Evolutionary conservation across 2,797 vertebrate genomes (phyloP).

Genomic region (Myripristis jacobus): DNA sequence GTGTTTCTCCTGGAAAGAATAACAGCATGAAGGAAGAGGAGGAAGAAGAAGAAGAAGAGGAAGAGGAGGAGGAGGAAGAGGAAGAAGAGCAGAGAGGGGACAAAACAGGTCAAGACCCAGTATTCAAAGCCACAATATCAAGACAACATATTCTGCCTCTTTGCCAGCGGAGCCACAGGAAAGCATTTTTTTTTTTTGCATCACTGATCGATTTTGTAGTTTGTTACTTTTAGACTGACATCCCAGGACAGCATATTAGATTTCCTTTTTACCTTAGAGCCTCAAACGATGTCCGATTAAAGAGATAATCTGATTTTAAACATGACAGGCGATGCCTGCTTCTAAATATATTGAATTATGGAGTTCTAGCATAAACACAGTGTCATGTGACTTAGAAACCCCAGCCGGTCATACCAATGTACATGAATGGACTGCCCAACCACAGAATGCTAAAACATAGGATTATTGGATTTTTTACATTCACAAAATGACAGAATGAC

Average conservation of each 20-base stretch:
- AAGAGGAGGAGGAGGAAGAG: no score
- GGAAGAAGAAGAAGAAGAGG: no score
- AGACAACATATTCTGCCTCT: background rate
- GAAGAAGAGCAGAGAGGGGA: no score
- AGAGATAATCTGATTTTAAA: constrained; percentile 6
- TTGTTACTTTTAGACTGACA: background rate
- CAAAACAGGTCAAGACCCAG: no score
- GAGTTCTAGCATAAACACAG: background rate
- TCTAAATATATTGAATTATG: background rate
- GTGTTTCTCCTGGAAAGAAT: no score
- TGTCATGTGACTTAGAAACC: background rate
- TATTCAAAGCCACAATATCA: no score
- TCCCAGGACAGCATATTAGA: background rate
- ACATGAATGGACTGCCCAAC: background rate
- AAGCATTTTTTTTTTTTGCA: background rate
- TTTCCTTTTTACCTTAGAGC: background rate
- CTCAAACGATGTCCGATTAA: background rate
- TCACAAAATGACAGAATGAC: background rate
- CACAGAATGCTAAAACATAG: no score
- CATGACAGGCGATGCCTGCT: background rate
- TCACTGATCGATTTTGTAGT: background rate
- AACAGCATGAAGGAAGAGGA: no score
- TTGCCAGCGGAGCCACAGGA: background rate
- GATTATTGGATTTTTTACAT: background rate
- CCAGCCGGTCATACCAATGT: no score